Base-by-base conservation (phyloP, 92 coral and sea anemone genomes). In the Virgularia gustaviana region DNA sequence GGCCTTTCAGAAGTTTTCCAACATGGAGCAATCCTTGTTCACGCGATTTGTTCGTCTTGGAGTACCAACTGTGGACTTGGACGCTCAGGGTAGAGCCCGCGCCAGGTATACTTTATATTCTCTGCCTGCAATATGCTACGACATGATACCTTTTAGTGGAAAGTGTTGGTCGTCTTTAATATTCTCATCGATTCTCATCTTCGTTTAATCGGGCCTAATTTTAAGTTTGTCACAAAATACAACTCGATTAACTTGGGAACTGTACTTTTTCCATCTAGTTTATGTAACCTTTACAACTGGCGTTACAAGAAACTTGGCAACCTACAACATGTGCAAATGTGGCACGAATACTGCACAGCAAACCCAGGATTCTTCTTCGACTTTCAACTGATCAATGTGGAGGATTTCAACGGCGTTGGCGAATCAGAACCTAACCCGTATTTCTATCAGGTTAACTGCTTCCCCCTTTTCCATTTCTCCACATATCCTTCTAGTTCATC, bases 11-110 rank as follows among this genome's bases (percentile, higher is more conserved):
- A 94, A 94, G 81, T 94, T 94, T 52, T 89, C 96, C 41, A 94
- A 94, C 89, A 94, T 94, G 99, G 99, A 94, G 47, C 99, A 94
- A 84, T 94, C 99, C 6, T 76, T 94, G 68, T 94, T 94, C 67
- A 94, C 99, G 23, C 81, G 99, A 65, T 94, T 94, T 53, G 99
- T 94, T 13, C 90, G 99, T 23, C 81, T 94, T 49, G 94, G 99
- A 4, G 99, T 94, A 4, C 96, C 99, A 5, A 94, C 99, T 0
- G 99, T 94, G 49, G 87, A 94, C 70, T 87, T 94, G 42, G 99
- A 94, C 43, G 99, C 99, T 0, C 99, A 94, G 71, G 99, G 99
- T 38, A 89, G 99, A 42, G 99, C 99, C 2, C 73, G 99, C 67
- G 90, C 99, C 27, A 89, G 99, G 99, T 94, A 67, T 5, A n/a